Evolutionary conservation across 2,113 vertebrate species (phyloP).

Genomic region (Zosterops pallidus): DNA sequence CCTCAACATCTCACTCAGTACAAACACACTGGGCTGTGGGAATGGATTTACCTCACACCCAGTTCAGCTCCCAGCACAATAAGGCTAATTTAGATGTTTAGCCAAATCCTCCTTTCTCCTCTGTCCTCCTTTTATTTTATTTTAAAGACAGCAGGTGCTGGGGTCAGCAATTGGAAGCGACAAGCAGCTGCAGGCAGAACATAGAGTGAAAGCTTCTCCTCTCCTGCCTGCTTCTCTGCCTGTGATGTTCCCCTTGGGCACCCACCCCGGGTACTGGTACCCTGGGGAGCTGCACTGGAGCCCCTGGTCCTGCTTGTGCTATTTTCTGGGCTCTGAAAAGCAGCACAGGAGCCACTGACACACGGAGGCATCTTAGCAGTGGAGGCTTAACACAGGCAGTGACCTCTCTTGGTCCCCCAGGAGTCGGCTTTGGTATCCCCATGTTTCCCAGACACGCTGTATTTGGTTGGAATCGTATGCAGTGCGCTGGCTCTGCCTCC

Average conservation of each 20-base stretch:
- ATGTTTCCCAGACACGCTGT: not conserved
- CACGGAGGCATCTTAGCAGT: accelerated
- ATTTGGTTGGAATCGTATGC: not conserved
- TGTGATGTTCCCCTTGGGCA: not conserved
- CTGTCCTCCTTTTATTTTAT: not conserved
- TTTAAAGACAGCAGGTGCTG: not conserved
- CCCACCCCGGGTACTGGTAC: not conserved
- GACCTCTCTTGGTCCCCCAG: accelerated
- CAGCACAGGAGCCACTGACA: accelerated
- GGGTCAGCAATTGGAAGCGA: not conserved
- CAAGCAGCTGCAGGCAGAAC: not conserved
- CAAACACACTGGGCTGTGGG: conserved; percentile 18
- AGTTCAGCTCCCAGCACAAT: conserved; percentile 57
- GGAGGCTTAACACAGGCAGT: accelerated
- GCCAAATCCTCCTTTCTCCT: not conserved
- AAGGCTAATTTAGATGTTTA: conserved; percentile 61
- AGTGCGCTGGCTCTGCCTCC: not conserved
- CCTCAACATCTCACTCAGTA: conserved; percentile 46
- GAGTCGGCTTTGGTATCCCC: not conserved
- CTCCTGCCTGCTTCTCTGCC: not conserved
- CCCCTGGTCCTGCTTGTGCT: accelerated
- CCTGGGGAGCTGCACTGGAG: not conserved
- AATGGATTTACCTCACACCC: conserved; percentile 42
- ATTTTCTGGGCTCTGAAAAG: not conserved
- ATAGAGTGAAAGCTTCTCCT: not conserved